Evolutionary conservation across 1,140 invertebrate genomes (phyloP).

Genomic region (Ips nitidus): DNA sequence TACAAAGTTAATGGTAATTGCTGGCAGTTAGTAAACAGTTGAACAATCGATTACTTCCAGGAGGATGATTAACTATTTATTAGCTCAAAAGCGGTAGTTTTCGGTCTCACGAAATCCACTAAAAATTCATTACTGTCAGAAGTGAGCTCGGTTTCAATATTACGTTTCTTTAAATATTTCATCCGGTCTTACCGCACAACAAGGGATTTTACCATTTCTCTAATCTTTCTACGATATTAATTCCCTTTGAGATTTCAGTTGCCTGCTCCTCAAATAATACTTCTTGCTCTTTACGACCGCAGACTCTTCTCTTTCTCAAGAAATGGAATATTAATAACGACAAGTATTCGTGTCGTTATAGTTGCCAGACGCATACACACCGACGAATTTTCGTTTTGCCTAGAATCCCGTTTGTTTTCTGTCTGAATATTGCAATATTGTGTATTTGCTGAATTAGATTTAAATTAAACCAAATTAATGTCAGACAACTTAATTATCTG

Average conservation of each 20-base stretch:
- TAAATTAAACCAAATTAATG: too few species aligned
- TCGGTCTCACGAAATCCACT: constrained; percentile 9
- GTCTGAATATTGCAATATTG: too few species aligned
- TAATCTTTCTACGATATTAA: constrained; percentile 33
- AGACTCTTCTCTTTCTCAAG: neutral
- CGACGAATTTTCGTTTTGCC: neutral
- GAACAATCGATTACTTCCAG: too few species aligned
- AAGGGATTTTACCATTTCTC: constrained; percentile 29
- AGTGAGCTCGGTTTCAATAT: constrained; percentile 24
- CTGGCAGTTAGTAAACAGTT: too few species aligned
- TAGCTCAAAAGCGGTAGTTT: too few species aligned
- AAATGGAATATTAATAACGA: constrained; percentile 3
- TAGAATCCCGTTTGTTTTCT: too few species aligned
- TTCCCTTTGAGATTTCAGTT: constrained; percentile 26
- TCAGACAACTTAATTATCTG: too few species aligned
- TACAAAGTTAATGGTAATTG: too few species aligned
- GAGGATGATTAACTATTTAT: too few species aligned
- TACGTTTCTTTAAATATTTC: constrained; percentile 30
- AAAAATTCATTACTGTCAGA: constrained; percentile 23
- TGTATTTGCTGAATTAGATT: too few species aligned
- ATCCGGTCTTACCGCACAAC: constrained; percentile 25
- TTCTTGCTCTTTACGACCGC: constrained; percentile 14
- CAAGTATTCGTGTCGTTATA: constrained; percentile 4
- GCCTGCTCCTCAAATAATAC: constrained; percentile 27
- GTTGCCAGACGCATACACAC: neutral